A percentile compares a stretch with the other conserved stretches of the same genome.
phyloP scores from a whole-genome alignment of 2,113 vertebrate species.

The Phyllostomus discolor region DNA sequence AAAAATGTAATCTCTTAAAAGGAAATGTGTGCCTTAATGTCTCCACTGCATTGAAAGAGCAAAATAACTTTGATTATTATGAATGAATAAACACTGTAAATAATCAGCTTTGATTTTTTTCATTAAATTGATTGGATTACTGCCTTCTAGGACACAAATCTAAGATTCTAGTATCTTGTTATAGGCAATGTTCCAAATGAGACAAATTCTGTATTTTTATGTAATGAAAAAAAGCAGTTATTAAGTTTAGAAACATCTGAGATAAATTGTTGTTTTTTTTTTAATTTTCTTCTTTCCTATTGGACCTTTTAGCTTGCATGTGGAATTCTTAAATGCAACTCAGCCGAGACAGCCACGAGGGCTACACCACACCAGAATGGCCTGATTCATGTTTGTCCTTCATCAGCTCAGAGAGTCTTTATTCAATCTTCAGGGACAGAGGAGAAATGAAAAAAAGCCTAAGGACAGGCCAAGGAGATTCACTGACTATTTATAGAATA shows the following conservation, averaged over 20 bases:
- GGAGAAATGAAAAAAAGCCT: conserved; percentile 12
- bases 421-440: conserved; percentile 15
- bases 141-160: neutral
- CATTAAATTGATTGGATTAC: neutral
- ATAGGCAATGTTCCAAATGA: neutral
- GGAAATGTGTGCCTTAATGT: neutral
- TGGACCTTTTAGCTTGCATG: neutral
- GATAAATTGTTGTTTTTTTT: neutral
- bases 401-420: conserved; percentile 13
- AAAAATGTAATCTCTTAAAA: neutral
- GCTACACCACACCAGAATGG: neutral
- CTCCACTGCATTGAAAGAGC: neutral
- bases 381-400: neutral
- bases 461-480: conserved; percentile 62
- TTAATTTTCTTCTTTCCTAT: neutral
- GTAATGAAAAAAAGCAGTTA: neutral
- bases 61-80: neutral
- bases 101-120: neutral
- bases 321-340: neutral
- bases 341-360: neutral
- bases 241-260: neutral
- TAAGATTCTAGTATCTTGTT: neutral
- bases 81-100: neutral
- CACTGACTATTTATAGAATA: conserved; percentile 60
- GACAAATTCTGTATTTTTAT: neutral